Base-by-base conservation (phyloP, 64 coral and sea anemone species). In the Stylophora pistillata region DNA sequence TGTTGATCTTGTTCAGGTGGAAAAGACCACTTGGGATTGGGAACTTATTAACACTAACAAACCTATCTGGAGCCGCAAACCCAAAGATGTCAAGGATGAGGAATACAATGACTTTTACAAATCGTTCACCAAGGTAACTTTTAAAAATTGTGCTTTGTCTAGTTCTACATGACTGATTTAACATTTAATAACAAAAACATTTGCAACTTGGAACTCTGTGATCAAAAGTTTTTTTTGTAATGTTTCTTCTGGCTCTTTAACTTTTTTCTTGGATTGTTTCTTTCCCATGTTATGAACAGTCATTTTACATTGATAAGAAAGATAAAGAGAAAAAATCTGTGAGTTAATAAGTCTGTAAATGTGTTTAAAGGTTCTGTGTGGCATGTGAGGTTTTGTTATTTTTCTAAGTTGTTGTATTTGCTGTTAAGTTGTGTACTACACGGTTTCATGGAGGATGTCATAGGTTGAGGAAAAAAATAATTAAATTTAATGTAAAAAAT, bases 1-100 rank as follows among this genome's bases (percentile, higher is more conserved):
- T 32, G 31, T 58, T 64, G 13, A 20, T 92, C 21, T 70, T 86
- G 53, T 21, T 79, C 59, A 99, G 97, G 97, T 99, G 56, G 97
- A 99, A 88, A 99, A 99, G 84, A 99, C 97, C 13, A 58, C 74
- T 10, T 99, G 97, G 97, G 97, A 99, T 79, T 99, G 97, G 97
- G 97, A 99, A 88, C 91, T 95, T 30, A 72, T 99, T 14, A 99
- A 99, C 53, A 90, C 90, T 56, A 99, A 95, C 77, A 99, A 95
- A 74, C 97, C 97, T 10, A 95, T 99, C 81, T 99, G 97, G 97
- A 92, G 82, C 56, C 89, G 90, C 70, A 99, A 99, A 82, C 97
- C 97, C 32, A 99, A 99, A 59, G 97, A 99, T 61, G 94, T 99
- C 28, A 87, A 85, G 55, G 90, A 95, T 73, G 97, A 99, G 16